Evolutionary conservation across 2,797 vertebrate genomes (phyloP).

Genomic region (Lepus oiostolus): DNA sequence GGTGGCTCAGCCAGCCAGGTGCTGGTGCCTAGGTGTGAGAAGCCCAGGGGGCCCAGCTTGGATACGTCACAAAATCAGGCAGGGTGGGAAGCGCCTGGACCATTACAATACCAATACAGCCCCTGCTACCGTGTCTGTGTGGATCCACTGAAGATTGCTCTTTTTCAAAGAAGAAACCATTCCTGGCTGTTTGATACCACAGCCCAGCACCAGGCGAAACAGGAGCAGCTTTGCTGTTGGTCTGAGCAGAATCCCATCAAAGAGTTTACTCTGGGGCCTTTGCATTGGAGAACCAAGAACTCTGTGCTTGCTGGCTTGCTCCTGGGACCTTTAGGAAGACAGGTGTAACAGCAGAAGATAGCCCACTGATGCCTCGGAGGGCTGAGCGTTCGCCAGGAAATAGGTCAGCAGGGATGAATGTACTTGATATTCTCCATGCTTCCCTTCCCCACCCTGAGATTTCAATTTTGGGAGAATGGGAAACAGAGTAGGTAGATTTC

Average conservation of each 20-base stretch:
- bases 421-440: slow-evolving; percentile 22
- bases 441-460: neutral
- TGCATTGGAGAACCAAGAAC: neutral
- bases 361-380: neutral
- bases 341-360: slow-evolving; percentile 22
- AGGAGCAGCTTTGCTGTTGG: neutral
- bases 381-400: neutral
- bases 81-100: neutral
- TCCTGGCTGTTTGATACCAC: neutral
- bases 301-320: neutral
- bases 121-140: neutral
- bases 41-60: neutral
- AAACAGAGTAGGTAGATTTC: neutral
- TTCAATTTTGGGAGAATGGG: neutral
- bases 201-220: neutral
- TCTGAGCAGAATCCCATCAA: neutral
- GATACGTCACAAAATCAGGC: slow-evolving; percentile 4
- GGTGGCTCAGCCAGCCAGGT: neutral
- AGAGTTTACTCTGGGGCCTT: neutral
- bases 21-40: neutral
- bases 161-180: slow-evolving; percentile 6
- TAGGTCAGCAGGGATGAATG: neutral
- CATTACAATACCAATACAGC: neutral
- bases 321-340: neutral
- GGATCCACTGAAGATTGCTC: neutral